Percentiles rank a stretch among this genome's conserved stretches.
Evolutionary conservation across 2,888 invertebrate species (phyloP).

Genomic region (Pristionchus japonicus): DNA sequence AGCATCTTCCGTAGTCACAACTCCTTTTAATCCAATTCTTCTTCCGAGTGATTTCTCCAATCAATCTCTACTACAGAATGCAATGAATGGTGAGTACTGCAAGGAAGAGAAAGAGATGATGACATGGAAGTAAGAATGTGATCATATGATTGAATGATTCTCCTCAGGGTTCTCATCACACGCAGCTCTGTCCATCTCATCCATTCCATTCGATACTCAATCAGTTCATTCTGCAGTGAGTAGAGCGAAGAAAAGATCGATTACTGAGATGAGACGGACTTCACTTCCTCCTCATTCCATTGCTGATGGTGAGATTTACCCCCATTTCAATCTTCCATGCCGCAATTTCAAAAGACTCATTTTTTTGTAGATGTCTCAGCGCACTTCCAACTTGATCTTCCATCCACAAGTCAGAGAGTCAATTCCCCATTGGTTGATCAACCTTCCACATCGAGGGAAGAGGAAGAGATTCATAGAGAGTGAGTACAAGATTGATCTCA

Average conservation of each 20-base stretch:
- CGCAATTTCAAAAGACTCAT: too few species aligned
- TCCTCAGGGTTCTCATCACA: background rate
- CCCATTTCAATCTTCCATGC: background rate
- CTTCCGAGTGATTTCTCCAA: background rate
- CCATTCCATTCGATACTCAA: background rate
- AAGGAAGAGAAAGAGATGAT: background rate
- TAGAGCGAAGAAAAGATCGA: background rate
- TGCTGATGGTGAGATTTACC: background rate
- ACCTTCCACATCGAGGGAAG: background rate
- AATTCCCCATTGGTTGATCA: background rate
- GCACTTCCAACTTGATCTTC: background rate
- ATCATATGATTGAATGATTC: slow-evolving; percentile 11
- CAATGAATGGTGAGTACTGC: background rate
- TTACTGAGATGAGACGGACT: background rate
- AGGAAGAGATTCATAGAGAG: background rate
- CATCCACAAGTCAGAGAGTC: background rate
- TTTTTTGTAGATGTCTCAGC: background rate
- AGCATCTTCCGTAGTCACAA: background rate
- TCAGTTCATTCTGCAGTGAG: background rate
- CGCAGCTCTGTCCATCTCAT: background rate
- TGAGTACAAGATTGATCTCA: background rate
- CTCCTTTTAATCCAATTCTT: background rate
- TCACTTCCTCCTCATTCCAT: slow-evolving; percentile 2
- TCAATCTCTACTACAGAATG: background rate
- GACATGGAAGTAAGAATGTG: background rate